phyloP scores from a whole-genome alignment of 2,797 vertebrate species.

The Microtus californicus region DNA sequence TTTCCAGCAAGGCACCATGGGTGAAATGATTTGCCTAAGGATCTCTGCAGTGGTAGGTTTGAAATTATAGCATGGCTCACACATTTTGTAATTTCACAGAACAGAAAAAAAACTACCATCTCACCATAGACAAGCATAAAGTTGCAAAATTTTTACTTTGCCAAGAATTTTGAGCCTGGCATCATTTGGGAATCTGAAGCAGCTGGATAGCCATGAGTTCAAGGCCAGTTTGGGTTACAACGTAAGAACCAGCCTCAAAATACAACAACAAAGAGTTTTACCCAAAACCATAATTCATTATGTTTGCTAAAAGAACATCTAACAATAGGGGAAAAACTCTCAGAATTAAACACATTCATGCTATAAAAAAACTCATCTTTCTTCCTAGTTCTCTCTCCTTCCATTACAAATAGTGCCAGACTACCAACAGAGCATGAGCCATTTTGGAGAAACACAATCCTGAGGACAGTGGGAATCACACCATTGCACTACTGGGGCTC shows the following conservation, averaged over 20 bases:
- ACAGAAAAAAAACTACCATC: neutral
- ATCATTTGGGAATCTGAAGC: neutral
- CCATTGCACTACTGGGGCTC: neutral
- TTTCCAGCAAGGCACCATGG: slow-evolving; percentile 10
- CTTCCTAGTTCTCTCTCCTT: slow-evolving; percentile 41
- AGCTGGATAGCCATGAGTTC: neutral
- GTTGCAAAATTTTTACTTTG: neutral
- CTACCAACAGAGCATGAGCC: neutral
- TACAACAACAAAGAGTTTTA: neutral
- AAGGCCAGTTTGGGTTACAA: neutral
- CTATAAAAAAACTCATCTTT: slow-evolving; percentile 36
- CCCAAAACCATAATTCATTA: neutral
- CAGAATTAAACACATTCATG: neutral
- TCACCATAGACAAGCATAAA: neutral
- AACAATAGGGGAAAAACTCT: slow-evolving; percentile 3
- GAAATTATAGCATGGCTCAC: neutral
- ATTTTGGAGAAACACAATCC: neutral
- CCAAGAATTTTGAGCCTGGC: neutral
- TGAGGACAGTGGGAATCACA: neutral
- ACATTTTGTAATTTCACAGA: slow-evolving; percentile 24
- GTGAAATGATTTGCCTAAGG: neutral
- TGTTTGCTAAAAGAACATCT: slow-evolving; percentile 4
- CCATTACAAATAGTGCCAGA: neutral
- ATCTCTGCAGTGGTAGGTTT: neutral
- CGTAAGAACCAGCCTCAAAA: neutral